A percentile compares a stretch with the other conserved stretches of the same genome.
Evolutionary conservation across 23 tunicate species (phyloP).

Genomic region (Aplidium turbinatum): DNA sequence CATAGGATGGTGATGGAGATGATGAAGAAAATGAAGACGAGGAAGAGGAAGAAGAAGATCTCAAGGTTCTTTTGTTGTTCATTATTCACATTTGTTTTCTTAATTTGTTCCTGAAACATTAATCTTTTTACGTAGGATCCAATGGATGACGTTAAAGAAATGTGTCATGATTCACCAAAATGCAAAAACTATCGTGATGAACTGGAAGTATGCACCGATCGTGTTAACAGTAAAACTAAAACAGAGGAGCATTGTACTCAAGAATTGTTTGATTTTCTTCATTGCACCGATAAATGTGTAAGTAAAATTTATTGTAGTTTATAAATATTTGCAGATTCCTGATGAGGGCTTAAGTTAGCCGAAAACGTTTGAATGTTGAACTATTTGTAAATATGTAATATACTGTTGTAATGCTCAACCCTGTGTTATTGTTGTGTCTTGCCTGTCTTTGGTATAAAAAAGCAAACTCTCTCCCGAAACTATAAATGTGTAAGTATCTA

Average conservation of each 20-base stretch:
- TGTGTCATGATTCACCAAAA: slow-evolving; percentile 27
- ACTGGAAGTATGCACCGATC: slow-evolving; percentile 61
- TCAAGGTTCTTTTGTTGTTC: not conserved
- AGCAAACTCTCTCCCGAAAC: too few species aligned
- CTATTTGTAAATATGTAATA: too few species aligned
- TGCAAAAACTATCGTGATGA: slow-evolving; percentile 53
- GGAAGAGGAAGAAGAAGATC: too few species aligned
- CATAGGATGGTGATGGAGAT: too few species aligned
- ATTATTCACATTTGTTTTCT: not conserved
- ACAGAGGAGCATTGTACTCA: slow-evolving; percentile 87
- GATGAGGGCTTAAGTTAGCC: too few species aligned
- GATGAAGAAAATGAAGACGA: too few species aligned
- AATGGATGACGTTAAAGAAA: slow-evolving; percentile 46
- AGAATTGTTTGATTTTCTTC: slow-evolving; percentile 86
- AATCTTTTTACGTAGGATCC: slow-evolving; percentile 68
- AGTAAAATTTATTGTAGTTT: slow-evolving; percentile 12
- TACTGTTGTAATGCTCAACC: too few species aligned
- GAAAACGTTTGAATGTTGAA: too few species aligned
- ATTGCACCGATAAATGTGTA: slow-evolving; percentile 87
- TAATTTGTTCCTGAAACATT: not conserved
- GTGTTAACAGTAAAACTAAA: slow-evolving; percentile 57
- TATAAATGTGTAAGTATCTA: too few species aligned
- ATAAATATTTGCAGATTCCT: not conserved
- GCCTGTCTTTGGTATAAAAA: too few species aligned
- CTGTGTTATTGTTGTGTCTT: too few species aligned